Evolutionary conservation across 2,113 vertebrate genomes (phyloP), one percentile per base, ranked within the genome.

Genomic region (Ammodytes marinus): DNA sequence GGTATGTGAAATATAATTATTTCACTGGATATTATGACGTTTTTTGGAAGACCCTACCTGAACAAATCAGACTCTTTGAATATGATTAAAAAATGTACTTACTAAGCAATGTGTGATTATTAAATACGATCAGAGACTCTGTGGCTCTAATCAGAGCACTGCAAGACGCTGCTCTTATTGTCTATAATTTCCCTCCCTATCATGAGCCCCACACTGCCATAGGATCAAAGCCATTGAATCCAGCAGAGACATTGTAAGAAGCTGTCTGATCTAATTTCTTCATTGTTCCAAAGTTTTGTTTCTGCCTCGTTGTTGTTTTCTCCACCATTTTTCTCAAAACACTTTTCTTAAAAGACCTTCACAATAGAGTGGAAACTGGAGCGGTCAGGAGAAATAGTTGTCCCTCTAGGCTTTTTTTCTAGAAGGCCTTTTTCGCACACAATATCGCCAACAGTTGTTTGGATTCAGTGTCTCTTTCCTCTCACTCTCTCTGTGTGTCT

Each of bases 401-500:
- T 73, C 66, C 50, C 50, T 77, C 74, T 60, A 70, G 76, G 50
- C 58, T 54, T 59, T 84, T 54, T 82, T 82, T 80, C 83, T 82
- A 14, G 53, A 78, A 82, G 79, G 66, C 66, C 69, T 79, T 13
- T 61, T 74, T 42, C 7, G 50, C 79, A 89, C 83, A 85, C 82
- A 89, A 81, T 80, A 86, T 80, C 13, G 40, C 74, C 71, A 87
- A 87, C 88, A 87, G 85, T 79, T 79, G 80, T 89, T 85, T 91
- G 79, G 84, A 89, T 83, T 76, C 59, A 52, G 72, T 61, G 80
- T 85, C 72, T 74, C 74, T 90, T 67, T 70, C 61, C 85, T 88
- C 83, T 90, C 82, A 52, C 77, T 89, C 73, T 53, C 19, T 66
- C 66, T 82, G 86, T 87, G 80, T 88, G 86, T 95, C 93, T 94